Evolutionary conservation across 1,140 invertebrate genomes (phyloP), one percentile per base, ranked within the genome.

Genomic region (Physella acuta): DNA sequence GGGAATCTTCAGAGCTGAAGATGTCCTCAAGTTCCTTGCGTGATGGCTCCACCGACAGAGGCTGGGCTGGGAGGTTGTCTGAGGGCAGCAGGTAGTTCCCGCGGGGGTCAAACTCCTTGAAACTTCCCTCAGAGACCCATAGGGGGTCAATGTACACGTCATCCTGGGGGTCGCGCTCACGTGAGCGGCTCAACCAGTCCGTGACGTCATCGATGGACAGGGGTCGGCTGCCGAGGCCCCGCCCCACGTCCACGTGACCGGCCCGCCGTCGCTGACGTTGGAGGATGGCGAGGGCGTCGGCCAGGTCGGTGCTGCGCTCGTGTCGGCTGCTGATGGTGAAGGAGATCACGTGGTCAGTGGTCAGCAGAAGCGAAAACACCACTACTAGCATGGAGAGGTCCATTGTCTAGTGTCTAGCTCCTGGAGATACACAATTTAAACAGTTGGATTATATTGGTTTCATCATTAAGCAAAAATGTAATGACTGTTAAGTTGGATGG

Each of bases 221-320:
- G 1, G 31, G 53, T 24, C 49, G 26, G 2, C 26, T 26, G 17
- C 24, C 62, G 17, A 68, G 59, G 1, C 64, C 33, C 0, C 36
- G 36, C 11, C 28, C 14, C n/a, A 34, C 17, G 28, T 17, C 20
- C 36, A 70, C 24, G 28, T 62, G 49, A 26, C 49, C 69, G 11
- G 67, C 31, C 30, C 52, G 65, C 26, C 73, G 37, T 28, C 67
- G 44, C 51, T 71, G 70, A 4, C 73, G 56, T 37, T 74, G 69
- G 8, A 74, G 64, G 16, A 71, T 53, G 37, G 64, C 55, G 30
- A 71, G 63, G 28, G 73, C 73, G 3, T 71, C 51, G 0, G 67
- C 53, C 30, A 71, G 58, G 37, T 71, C 73, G 3, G 70, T 37
- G 55, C 53, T 66, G 8, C 61, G 31, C n/a, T 49, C 62, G 3